Percentiles rank a stretch among this genome's conserved stretches.
Conservation (phyloP, 2,113 vertebrate genomes). For the Stictonetta naevosa region DNA sequence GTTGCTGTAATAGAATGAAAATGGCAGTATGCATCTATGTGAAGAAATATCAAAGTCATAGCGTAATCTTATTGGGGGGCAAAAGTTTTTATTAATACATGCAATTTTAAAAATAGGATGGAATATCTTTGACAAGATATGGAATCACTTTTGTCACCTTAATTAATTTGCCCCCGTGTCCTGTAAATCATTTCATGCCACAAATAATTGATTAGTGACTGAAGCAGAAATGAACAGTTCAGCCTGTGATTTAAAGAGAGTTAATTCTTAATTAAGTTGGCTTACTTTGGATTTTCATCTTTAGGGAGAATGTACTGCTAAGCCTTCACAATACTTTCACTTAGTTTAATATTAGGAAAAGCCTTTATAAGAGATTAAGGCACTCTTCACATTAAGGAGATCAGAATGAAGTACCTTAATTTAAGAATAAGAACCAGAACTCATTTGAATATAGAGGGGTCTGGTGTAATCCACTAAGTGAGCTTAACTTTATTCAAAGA, state of each 20-base stretch:
- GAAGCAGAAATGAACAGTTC: slow-evolving; percentile 49
- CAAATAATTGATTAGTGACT: slow-evolving; percentile 50
- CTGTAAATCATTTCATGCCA: slow-evolving; percentile 47
- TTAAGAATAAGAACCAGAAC: neutral
- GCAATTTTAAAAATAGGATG: neutral
- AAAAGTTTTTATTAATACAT: neutral
- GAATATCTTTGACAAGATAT: neutral
- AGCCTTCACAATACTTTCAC: slow-evolving; percentile 9
- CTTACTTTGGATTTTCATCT: slow-evolving; percentile 66
- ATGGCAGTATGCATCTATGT: neutral
- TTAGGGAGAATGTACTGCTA: slow-evolving; percentile 31
- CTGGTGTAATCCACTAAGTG: neutral
- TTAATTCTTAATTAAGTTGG: slow-evolving; percentile 76
- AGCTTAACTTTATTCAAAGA: neutral
- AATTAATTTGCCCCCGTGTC: slow-evolving; percentile 52
- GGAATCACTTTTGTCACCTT: slow-evolving; percentile 38
- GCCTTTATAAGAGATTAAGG: slow-evolving; percentile 37
- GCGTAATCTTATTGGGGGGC: neutral
- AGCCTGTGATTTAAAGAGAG: slow-evolving; percentile 57
- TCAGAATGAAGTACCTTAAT: slow-evolving; percentile 9
- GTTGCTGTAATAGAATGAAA: neutral
- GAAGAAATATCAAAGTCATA: neutral
- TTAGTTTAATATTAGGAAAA: slow-evolving; percentile 50
- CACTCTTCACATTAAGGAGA: slow-evolving; percentile 6
- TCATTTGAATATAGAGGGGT: neutral